Evolutionary conservation across 1,140 invertebrate genomes (phyloP).

Genomic region (Pogonognathellus flavescens): DNA sequence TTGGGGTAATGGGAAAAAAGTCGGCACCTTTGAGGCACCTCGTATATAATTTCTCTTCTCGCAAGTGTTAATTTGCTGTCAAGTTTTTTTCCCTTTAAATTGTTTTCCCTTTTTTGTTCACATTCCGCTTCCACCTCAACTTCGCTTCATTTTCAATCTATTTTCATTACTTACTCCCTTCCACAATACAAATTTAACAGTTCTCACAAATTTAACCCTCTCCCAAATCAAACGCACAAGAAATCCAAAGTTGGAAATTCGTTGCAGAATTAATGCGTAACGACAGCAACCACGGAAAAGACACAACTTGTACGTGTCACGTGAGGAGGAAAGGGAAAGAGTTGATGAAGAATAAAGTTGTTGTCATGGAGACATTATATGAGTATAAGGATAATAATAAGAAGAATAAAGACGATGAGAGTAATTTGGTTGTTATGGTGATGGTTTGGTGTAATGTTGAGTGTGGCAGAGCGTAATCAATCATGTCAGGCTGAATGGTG

Average conservation of each 20-base stretch:
- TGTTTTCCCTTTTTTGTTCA: conserved; percentile 43
- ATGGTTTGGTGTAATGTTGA: no score
- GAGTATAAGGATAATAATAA: no score
- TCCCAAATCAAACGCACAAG: no score
- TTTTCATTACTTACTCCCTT: conserved; percentile 9
- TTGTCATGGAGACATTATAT: no score
- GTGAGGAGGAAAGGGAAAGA: no score
- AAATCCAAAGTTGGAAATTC: no score
- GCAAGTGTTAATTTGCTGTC: conserved; percentile 48
- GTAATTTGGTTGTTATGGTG: no score
- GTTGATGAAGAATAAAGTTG: background rate
- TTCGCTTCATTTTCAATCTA: conserved; percentile 18
- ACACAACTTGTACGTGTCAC: no score
- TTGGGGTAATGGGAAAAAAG: conserved; percentile 38
- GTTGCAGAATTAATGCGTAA: no score
- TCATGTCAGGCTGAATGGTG: conserved; percentile 43
- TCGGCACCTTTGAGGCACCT: conserved; percentile 25
- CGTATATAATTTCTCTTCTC: conserved; percentile 39
- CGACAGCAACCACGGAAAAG: no score
- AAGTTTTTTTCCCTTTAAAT: conserved; percentile 33
- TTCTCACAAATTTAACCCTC: background rate
- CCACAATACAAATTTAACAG: background rate
- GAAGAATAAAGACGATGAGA: no score
- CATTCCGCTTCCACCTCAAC: conserved; percentile 31
- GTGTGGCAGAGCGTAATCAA: no score